Evolutionary conservation across 2,797 vertebrate species (phyloP).

Genomic region (Lycodopsis pacificus): DNA sequence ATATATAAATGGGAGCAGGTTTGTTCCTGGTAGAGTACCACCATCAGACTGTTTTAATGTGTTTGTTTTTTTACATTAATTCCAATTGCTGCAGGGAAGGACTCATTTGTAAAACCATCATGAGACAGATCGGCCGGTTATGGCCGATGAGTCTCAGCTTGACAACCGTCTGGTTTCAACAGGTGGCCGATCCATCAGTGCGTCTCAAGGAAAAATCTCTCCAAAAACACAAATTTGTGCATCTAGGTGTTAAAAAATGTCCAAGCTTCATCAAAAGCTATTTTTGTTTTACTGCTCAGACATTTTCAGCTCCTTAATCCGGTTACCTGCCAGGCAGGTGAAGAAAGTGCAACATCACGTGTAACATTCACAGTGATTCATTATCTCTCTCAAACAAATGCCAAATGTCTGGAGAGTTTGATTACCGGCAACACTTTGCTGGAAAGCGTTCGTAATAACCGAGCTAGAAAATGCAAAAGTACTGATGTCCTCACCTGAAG

Average conservation of each 20-base stretch:
- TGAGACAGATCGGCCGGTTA: not conserved
- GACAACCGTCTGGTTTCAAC: too few relatives aligned
- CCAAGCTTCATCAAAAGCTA: not conserved
- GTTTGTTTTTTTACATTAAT: not conserved
- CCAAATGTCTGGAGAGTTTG: not conserved
- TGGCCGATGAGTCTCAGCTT: too few relatives aligned
- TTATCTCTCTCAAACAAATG: not conserved
- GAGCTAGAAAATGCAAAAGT: not conserved
- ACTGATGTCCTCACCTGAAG: conserved; percentile 90
- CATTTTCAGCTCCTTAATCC: not conserved
- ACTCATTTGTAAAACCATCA: not conserved
- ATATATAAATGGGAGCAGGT: not conserved
- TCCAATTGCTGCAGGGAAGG: not conserved
- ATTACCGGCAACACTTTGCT: not conserved
- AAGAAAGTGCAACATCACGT: not conserved
- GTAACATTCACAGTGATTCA: not conserved
- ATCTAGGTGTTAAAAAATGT: not conserved
- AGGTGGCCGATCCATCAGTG: too few relatives aligned
- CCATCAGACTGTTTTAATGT: not conserved
- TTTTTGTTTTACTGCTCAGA: not conserved
- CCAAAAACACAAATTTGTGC: not conserved
- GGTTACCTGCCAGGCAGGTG: not conserved
- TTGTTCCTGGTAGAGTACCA: not conserved
- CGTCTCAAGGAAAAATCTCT: not conserved
- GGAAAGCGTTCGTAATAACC: not conserved